phyloP scores from a whole-genome alignment of 2,113 vertebrate species.

The Hemiscyllium ocellatum region DNA sequence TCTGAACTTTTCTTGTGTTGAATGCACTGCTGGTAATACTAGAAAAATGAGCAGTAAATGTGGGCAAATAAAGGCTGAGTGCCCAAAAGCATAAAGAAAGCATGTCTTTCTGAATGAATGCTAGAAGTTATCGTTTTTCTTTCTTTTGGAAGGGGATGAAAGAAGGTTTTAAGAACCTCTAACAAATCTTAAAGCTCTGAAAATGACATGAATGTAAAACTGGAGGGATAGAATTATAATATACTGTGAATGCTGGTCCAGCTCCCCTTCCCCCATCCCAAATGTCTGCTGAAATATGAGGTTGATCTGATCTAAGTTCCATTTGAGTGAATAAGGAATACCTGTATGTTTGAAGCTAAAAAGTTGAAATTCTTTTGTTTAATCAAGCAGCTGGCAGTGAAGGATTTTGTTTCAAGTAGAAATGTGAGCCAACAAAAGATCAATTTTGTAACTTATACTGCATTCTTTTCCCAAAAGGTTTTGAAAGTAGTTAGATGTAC shows the following conservation, averaged over 20 bases:
- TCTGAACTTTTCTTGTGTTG: background rate
- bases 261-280: background rate
- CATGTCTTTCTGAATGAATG: too few species aligned
- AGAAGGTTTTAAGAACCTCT: conserved; percentile 52
- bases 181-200: too few species aligned
- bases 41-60: background rate
- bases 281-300: background rate
- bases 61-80: background rate
- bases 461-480: background rate
- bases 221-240: background rate
- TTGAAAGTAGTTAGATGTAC: background rate
- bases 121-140: background rate
- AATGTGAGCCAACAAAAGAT: background rate
- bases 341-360: background rate
- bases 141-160: background rate
- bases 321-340: background rate
- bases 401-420: background rate
- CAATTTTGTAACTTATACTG: background rate
- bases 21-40: background rate
- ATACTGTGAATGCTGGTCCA: background rate
- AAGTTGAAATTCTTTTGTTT: background rate
- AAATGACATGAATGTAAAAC: background rate
- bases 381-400: background rate
- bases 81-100: background rate
- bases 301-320: background rate